Evolutionary conservation across 2,113 vertebrate species (phyloP), one percentile per base, ranked within the genome.

Genomic region (Litocranius walleri): DNA sequence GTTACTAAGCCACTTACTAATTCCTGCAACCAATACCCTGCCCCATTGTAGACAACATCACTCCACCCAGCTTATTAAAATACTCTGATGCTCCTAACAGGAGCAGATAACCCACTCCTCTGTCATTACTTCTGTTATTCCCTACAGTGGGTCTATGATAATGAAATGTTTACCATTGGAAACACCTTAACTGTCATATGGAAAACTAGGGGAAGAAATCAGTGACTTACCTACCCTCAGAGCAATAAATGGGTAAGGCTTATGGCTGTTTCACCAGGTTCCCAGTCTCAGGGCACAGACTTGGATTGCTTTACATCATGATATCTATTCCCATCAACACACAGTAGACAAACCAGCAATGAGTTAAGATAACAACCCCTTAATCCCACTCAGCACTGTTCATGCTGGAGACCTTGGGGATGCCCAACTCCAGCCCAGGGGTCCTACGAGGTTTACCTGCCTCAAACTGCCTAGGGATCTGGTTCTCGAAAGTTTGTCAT

Each of bases 401-500:
- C n/a, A 71, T 21, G 2, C 17, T 12, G n/a, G n/a, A 36, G 17
- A 71, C 64, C 19, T 36, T 71, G n/a, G 17, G n/a, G n/a, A 36
- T 0, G 2, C 64, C n/a, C 9, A 71, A 23, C 64, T 71, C 64
- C 9, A 71, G n/a, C n/a, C 67, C 10, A 5, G 19, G 10, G 19
- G 9, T 12, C 10, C 67, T 40, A 71, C 0, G n/a, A 6, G 5
- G n/a, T 71, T 71, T 19, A 71, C n/a, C n/a, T 71, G 19, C 67
- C 19, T 71, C 3, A 1, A 40, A 71, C 5, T 71, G n/a, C n/a
- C n/a, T 71, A 71, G 19, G 17, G 2, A 71, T 71, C 4, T 71
- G 4, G 19, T 71, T 21, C n/a, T 71, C 0, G 0, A 40, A 40
- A 71, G n/a, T 10, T 40, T 71, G n/a, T 23, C 19, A 40, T 0